These are phyloP conservation scores for Periplaneta americana DNA, from an alignment of 1,140 invertebrate species.

Conservation along the genomic window DNA sequence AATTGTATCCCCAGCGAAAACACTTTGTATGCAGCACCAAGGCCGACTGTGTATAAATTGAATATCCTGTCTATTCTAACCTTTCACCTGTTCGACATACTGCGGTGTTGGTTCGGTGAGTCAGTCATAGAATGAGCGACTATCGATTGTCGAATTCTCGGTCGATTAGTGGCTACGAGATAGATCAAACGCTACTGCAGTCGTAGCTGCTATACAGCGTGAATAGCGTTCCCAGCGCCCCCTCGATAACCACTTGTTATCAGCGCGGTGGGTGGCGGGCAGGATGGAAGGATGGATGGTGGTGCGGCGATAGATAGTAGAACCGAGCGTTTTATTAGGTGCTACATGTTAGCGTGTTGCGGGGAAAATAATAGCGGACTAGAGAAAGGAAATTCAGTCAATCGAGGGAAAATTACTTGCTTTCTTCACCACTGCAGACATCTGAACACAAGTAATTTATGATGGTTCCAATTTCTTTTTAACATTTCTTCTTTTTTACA, in stretches of 20 bases:
- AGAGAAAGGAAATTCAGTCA: background rate
- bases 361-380: background rate
- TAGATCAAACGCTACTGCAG: background rate
- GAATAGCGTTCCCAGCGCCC: background rate
- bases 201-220: background rate
- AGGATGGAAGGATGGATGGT: background rate
- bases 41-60: background rate
- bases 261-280: background rate
- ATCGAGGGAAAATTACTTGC: background rate
- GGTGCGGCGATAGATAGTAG: background rate
- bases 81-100: background rate
- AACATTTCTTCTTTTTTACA: background rate
- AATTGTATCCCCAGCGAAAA: background rate
- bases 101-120: background rate
- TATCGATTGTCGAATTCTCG: background rate
- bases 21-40: too few relatives aligned
- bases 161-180: background rate
- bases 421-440: background rate
- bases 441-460: background rate
- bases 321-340: background rate
- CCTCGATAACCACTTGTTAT: background rate
- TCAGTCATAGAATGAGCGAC: background rate
- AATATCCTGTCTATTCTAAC: background rate
- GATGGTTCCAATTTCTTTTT: background rate
- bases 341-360: background rate